These are phyloP conservation scores for Spodoptera picta DNA, from an alignment of 2,888 invertebrate genomes.

Conservation along the genomic window DNA sequence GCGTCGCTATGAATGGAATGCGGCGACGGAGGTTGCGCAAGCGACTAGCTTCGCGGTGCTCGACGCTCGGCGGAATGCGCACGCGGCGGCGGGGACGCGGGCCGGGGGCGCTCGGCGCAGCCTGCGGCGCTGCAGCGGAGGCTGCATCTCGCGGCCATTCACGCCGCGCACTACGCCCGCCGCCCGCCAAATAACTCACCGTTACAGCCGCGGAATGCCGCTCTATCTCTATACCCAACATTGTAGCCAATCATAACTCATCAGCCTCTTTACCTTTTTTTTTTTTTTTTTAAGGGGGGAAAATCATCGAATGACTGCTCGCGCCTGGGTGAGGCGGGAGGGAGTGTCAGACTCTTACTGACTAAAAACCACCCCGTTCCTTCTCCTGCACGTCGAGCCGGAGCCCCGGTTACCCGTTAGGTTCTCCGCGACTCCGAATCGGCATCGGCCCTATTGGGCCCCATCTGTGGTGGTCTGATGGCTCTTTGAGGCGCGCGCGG, in stretches of 20 bases:
- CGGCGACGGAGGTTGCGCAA: slow-evolving; percentile 86
- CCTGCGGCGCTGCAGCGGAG: slow-evolving; percentile 75
- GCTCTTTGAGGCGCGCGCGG: too few species aligned
- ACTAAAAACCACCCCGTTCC: too few species aligned
- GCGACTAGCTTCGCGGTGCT: slow-evolving; percentile 77
- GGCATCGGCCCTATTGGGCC: too few species aligned
- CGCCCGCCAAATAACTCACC: slow-evolving; percentile 86
- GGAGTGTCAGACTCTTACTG: too few species aligned
- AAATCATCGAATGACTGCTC: too few species aligned
- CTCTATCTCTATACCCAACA: slow-evolving; percentile 79
- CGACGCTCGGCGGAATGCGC: slow-evolving; percentile 77
- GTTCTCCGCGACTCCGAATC: too few species aligned
- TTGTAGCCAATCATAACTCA: slow-evolving; percentile 65
- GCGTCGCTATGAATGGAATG: slow-evolving; percentile 87
- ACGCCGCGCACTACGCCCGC: slow-evolving; percentile 75
- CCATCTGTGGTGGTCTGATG: too few species aligned
- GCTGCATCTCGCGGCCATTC: slow-evolving; percentile 86
- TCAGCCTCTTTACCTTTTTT: slow-evolving; percentile 37
- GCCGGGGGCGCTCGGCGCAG: slow-evolving; percentile 58
- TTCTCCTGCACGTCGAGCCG: too few species aligned
- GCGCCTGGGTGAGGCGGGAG: too few species aligned
- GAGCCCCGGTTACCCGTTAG: too few species aligned
- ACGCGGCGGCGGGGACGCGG: slow-evolving; percentile 58
- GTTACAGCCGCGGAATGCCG: slow-evolving; percentile 86
- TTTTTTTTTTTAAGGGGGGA: too few species aligned